Evolutionary conservation across 1,140 invertebrate species (phyloP).

Genomic region (Drosophila ananassae): DNA sequence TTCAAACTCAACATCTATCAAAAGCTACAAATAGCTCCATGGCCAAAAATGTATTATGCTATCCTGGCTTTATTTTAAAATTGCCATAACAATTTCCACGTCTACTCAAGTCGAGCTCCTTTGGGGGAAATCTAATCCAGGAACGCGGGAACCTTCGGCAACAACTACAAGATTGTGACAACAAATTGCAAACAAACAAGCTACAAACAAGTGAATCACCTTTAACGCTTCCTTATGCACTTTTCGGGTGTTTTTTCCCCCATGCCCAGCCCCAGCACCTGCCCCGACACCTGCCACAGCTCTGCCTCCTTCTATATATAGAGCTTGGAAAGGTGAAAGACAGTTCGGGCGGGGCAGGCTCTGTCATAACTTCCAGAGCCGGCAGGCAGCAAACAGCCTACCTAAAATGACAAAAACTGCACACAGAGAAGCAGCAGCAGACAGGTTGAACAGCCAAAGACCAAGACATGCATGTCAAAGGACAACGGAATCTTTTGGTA

Average conservation of each 20-base stretch:
- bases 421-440: slow-evolving; percentile 22
- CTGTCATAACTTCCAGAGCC: slow-evolving; percentile 55
- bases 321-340: background rate
- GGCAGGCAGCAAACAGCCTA: slow-evolving; percentile 19
- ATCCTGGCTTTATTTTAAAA: background rate
- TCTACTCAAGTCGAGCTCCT: slow-evolving; percentile 23
- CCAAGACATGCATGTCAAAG: slow-evolving; percentile 80
- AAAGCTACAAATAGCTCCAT: no score
- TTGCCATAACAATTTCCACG: slow-evolving; percentile 65
- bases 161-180: slow-evolving; percentile 68
- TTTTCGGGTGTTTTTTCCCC: slow-evolving; percentile 27
- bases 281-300: background rate
- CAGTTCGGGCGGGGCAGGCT: slow-evolving; percentile 27
- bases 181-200: slow-evolving; percentile 82
- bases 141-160: slow-evolving; percentile 25
- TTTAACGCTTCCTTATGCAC: slow-evolving; percentile 71
- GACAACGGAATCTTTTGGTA: slow-evolving; percentile 45
- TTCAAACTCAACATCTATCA: no score
- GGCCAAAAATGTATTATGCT: background rate
- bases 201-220: slow-evolving; percentile 80
- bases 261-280: background rate
- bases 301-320: background rate
- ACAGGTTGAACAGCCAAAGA: slow-evolving; percentile 57
- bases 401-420: slow-evolving; percentile 51
- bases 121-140: slow-evolving; percentile 35